phyloP scores from a whole-genome alignment of 2,888 invertebrate species.

The Trachelus troglodyta region DNA sequence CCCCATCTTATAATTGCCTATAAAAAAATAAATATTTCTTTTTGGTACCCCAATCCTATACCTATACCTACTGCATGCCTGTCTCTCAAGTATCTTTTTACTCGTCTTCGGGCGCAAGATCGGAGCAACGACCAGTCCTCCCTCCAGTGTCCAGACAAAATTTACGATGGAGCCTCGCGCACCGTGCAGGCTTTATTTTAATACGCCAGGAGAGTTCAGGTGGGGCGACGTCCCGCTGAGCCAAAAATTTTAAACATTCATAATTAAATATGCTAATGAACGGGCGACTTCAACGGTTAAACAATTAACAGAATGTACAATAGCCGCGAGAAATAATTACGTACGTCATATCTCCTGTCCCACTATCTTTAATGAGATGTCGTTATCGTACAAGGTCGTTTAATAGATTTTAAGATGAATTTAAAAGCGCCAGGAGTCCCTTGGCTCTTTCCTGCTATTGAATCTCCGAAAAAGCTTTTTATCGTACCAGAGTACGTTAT shows the following conservation, averaged over 20 bases:
- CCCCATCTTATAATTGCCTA: not conserved
- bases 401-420: not conserved
- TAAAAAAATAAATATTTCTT: no score
- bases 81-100: conserved; percentile 51
- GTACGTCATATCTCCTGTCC: not conserved
- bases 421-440: not conserved
- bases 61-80: conserved; percentile 53
- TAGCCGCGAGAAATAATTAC: conserved; percentile 36
- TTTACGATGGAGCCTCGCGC: conserved; percentile 56
- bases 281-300: conserved; percentile 58
- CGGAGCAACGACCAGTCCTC: conserved; percentile 53
- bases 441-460: not conserved
- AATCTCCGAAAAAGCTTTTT: not conserved
- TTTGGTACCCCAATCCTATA: not conserved
- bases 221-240: conserved; percentile 55
- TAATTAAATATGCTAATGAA: conserved; percentile 65
- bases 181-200: conserved; percentile 60
- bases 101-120: conserved; percentile 50
- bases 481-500: not conserved
- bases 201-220: conserved; percentile 45
- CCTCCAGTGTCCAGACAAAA: conserved; percentile 50
- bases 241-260: conserved; percentile 63
- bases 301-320: conserved; percentile 63
- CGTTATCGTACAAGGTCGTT: not conserved
- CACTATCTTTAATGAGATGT: not conserved